Evolutionary conservation across 2,113 vertebrate genomes (phyloP), one percentile per base, ranked within the genome.

Genomic region (Microtus montanus): DNA sequence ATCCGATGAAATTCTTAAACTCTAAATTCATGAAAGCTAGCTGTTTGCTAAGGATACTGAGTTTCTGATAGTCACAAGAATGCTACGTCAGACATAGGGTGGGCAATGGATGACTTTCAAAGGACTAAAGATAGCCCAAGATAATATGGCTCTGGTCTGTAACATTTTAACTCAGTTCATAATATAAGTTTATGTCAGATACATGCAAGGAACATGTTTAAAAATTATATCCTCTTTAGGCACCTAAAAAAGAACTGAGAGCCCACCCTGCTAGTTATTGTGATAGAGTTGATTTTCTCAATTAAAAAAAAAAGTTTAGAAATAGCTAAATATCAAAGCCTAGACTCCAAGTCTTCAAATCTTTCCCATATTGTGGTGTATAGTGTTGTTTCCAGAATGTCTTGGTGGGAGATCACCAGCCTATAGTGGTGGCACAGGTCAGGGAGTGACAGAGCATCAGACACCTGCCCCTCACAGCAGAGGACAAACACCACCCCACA

Each of bases 111-210:
- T 63, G 7, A 64, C 58, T 83, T 41, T 63, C n/a, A 63, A 4
- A 20, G 7, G 2, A 26, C 0, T 0, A 0, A 0, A 92, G 87
- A 7, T 30, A 13, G 54, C 44, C n/a, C 54, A 44, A 83, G 54
- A 41, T 41, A 28, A 24, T 73, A 13, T 44, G 6, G 14, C 66
- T 73, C 58, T 63, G 58, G 24, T 15, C 35, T 83, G 41, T 61
- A 83, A 63, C 54, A 63, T 63, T 41, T 28, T 63, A 83, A 83
- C n/a, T 63, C 80, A 30, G 80, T 63, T 83, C 22, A 58, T 75
- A 6, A 70, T n/a, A 15, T 49, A 74, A 52, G 30, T 86, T 30
- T 22, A 33, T 64, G 47, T 73, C 41, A 74, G 71, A 19, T 74
- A 66, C 47, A 12, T 44, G n/a, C n/a, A 75, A 74, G 70, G 22